Evolutionary conservation across 2,888 invertebrate species (phyloP), one percentile per base, ranked within the genome.

Genomic region (Eumacrocentrus americanus): DNA sequence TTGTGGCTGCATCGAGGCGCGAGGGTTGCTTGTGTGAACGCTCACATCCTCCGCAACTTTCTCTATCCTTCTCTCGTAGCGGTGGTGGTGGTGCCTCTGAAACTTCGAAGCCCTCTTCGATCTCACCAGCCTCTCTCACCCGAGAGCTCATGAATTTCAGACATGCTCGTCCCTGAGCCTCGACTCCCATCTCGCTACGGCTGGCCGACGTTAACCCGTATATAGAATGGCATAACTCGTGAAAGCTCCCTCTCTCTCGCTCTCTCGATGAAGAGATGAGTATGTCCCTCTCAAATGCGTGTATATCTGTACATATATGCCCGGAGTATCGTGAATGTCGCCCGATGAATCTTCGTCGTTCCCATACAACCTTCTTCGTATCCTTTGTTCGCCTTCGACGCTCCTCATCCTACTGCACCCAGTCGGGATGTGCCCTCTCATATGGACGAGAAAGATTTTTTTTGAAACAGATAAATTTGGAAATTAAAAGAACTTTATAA

Each of bases 141-240:
- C 58, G 58, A 58, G 58, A 70, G 52, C 70, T 71, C 71, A 71
- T 72, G 71, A 71, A 71, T 70, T 71, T 72, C 68, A 68, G 66
- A 69, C 68, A 67, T 64, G 64, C 63, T 61, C 61, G 60, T n/a
- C n/a, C n/a, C n/a, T n/a, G n/a, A n/a, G n/a, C n/a, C n/a, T n/a
- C n/a, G n/a, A n/a, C n/a, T n/a, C n/a, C 46, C n/a, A 18, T 23
- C 38, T 22, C 16, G 22, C 61, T 37, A 51, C 18, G 7, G 7
- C 34, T 44, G 58, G n/a, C 46, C 56, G 12, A 12, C 22, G 57
- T 52, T 52, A 60, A 48, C 58, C 29, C 40, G n/a, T n/a, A n/a
- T n/a, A 16, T 25, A 48, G 38, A 35, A 55, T 50, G 35, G 54
- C 42, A 58, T 53, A 52, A 48, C 42, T 38, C 34, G 57, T 29